These are phyloP conservation scores for Clupea harengus DNA, from an alignment of 2,113 vertebrate species.

Conservation along the genomic window DNA sequence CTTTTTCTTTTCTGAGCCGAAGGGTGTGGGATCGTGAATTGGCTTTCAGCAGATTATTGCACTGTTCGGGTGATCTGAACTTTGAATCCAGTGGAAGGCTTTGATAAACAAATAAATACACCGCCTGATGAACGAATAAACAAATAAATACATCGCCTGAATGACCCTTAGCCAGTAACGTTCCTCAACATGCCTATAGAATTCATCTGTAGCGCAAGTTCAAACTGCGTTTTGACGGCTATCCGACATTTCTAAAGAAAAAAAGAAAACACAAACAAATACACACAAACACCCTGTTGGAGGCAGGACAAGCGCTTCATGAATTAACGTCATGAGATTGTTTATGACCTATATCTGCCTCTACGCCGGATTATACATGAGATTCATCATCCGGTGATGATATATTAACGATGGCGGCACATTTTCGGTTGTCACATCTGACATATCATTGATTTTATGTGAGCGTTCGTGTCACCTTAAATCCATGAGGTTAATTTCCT, in stretches of 20 bases:
- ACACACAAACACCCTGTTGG: not conserved
- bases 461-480: not conserved
- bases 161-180: not conserved
- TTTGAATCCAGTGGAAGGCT: not conserved
- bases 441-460: not conserved
- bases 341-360: conserved; percentile 10
- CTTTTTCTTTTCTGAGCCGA: not conserved
- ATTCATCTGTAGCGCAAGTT: not conserved
- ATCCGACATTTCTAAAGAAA: not conserved
- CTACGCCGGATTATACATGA: not conserved
- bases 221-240: not conserved
- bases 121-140: not conserved
- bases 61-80: not conserved
- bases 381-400: not conserved
- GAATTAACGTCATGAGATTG: conserved; percentile 5
- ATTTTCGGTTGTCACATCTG: not conserved
- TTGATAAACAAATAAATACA: not conserved
- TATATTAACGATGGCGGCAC: not conserved
- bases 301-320: not conserved
- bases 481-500: not conserved
- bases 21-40: not conserved
- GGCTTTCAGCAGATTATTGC: not conserved
- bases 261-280: not conserved
- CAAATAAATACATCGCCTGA: not conserved
- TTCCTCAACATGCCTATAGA: not conserved